Percentiles rank a stretch among this genome's conserved stretches.
phyloP scores from a whole-genome alignment of 2,797 vertebrate species.

The Limnodromus scolopaceus region DNA sequence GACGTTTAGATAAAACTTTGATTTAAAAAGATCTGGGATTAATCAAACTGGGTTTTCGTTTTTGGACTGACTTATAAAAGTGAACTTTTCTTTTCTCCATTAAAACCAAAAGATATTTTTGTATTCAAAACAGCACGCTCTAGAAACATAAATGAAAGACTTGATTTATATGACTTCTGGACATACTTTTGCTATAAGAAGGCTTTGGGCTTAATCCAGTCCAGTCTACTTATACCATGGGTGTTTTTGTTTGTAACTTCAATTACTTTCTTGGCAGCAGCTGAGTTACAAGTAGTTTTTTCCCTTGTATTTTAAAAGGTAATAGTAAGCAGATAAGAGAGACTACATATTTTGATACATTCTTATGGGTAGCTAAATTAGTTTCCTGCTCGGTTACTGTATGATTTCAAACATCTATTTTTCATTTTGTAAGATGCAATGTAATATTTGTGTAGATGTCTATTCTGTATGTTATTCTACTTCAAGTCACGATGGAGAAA shows the following conservation, averaged over 20 bases:
- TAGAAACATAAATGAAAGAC: not conserved
- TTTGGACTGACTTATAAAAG: not conserved
- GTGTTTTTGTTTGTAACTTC: not conserved
- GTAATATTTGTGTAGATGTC: not conserved
- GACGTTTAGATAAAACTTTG: not conserved
- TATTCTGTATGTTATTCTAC: not conserved
- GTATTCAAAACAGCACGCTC: not conserved
- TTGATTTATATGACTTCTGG: conserved; percentile 17
- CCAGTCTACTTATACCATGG: not conserved
- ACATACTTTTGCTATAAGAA: not conserved
- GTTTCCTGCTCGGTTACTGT: not conserved
- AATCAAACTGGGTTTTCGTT: conserved; percentile 15
- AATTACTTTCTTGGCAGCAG: not conserved
- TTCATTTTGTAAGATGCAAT: not conserved
- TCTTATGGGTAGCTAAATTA: not conserved
- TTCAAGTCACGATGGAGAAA: not conserved
- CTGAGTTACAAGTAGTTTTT: not conserved
- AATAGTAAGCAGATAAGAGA: not conserved
- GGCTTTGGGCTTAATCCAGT: conserved; percentile 7
- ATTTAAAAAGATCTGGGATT: conserved; percentile 15
- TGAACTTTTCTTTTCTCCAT: not conserved
- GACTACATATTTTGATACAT: not conserved
- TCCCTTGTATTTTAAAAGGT: not conserved
- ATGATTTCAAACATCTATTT: not conserved
- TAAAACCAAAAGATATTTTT: conserved; percentile 26